Evolutionary conservation across 2,113 vertebrate species (phyloP), one percentile per base, ranked within the genome.

Genomic region (Charadrius vociferus): DNA sequence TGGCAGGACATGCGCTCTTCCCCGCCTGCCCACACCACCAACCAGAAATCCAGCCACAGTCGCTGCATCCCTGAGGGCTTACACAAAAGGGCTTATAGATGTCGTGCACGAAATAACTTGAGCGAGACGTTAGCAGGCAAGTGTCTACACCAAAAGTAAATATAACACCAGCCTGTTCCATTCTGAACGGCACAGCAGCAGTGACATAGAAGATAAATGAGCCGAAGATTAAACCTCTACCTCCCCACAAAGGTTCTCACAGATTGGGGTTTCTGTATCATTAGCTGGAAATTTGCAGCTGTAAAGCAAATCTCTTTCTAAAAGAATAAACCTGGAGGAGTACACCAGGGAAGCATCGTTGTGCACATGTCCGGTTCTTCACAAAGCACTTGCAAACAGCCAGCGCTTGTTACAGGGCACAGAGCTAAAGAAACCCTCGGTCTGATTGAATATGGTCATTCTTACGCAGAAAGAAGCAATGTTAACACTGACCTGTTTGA

Each of bases 401-500:
- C 68, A 30, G 39, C 0, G 8, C 75, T 52, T 12, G 9, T 22
- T 29, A 67, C 49, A 32, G 49, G 65, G 36, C 29, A 26, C 61
- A 10, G 55, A 50, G 67, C 62, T 71, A 10, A 29, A 65, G 55
- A 61, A 45, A 53, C 2, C 43, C 32, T 34, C 7, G 0, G 5
- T 6, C 3, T 36, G 61, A 10, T 37, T 2, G 47, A 10, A 3
- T 2, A 9, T 0, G 26, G 30, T 2, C 23, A 2, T 11, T 74
- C 63, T 62, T 7, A 29, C 2, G 21, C 14, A 13, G 50, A 21
- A 37, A 61, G 32, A 49, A 67, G 27, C 4, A 8, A 22, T 0
- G 18, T 29, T 3, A 23, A 74, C 78, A 98, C 99, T 98, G 95
- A 99, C 99, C 98, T 99, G 99, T 96, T 99, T 99, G 53, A 99